phyloP scores from a whole-genome alignment of 2,888 invertebrate species.

The Mythimna impura region DNA sequence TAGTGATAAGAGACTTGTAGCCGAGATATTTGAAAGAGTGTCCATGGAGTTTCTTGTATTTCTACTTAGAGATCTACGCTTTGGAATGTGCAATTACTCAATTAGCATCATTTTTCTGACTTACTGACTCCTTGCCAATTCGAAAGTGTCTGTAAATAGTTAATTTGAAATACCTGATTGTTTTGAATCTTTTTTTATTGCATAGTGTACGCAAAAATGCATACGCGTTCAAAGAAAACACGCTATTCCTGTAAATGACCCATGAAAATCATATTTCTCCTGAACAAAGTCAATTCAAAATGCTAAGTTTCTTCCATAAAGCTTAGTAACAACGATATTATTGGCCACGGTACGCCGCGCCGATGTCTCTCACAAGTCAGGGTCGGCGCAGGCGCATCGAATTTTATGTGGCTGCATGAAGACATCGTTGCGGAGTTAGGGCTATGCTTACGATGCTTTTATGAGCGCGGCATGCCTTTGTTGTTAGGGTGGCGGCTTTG shows the following conservation, averaged over 20 bases:
- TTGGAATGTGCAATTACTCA: too few species aligned
- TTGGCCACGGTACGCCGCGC: constrained; percentile 15
- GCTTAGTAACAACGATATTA: constrained; percentile 22
- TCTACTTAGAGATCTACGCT: too few species aligned
- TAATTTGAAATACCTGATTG: too few species aligned
- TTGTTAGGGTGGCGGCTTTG: constrained; percentile 55
- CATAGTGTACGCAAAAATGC: too few species aligned
- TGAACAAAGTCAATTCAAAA: not conserved
- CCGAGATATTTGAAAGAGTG: too few species aligned
- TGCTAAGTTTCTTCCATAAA: not conserved
- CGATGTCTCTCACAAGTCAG: constrained; percentile 37
- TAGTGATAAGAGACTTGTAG: too few species aligned
- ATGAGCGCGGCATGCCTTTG: constrained; percentile 81
- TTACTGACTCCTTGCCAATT: too few species aligned
- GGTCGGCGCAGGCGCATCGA: constrained; percentile 45
- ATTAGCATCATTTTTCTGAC: too few species aligned
- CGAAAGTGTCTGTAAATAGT: too few species aligned
- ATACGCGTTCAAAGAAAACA: not conserved
- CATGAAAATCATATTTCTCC: not conserved
- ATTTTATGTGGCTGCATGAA: constrained; percentile 75
- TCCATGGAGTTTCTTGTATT: too few species aligned
- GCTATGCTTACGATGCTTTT: constrained; percentile 74
- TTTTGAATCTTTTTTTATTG: too few species aligned
- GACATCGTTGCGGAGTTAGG: constrained; percentile 76
- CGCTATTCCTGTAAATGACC: not conserved